Evolutionary conservation across 2,797 vertebrate species (phyloP).

Genomic region (Sparidentex hasta): DNA sequence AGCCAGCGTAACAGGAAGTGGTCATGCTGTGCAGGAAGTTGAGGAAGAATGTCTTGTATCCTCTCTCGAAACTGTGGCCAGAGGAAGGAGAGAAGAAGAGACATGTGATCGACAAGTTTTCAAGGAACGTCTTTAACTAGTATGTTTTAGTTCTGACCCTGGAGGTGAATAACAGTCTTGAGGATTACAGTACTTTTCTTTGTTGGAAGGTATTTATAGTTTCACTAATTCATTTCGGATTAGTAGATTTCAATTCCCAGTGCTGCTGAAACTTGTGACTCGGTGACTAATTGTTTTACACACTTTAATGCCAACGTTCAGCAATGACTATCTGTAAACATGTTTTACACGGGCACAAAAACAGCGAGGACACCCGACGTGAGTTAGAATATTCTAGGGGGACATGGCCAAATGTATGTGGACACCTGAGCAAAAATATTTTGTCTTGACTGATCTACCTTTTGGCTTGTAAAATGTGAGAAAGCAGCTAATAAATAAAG

Average conservation of each 20-base stretch:
- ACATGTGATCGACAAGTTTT: neutral
- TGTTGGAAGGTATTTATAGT: neutral
- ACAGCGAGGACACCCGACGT: neutral
- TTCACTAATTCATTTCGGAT: neutral
- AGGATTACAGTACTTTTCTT: neutral
- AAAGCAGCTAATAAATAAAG: neutral
- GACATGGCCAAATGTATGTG: neutral
- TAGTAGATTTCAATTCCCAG: neutral
- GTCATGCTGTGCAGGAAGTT: slow-evolving; percentile 91
- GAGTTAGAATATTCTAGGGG: neutral
- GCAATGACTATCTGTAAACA: neutral
- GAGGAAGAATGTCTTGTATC: slow-evolving; percentile 90
- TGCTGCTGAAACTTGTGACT: slow-evolving; percentile 22
- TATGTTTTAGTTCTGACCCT: neutral
- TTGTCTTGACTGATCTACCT: no score
- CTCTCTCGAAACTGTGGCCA: slow-evolving; percentile 89
- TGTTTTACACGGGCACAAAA: neutral
- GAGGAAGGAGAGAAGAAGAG: slow-evolving; percentile 11
- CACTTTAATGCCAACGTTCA: neutral
- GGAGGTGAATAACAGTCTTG: neutral
- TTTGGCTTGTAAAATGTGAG: neutral
- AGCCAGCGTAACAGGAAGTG: slow-evolving; percentile 96
- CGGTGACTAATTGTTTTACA: slow-evolving; percentile 30
- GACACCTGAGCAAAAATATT: neutral
- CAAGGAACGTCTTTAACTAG: neutral